phyloP scores from a whole-genome alignment of 2,113 vertebrate genomes.

The Ceyx melanurus region DNA sequence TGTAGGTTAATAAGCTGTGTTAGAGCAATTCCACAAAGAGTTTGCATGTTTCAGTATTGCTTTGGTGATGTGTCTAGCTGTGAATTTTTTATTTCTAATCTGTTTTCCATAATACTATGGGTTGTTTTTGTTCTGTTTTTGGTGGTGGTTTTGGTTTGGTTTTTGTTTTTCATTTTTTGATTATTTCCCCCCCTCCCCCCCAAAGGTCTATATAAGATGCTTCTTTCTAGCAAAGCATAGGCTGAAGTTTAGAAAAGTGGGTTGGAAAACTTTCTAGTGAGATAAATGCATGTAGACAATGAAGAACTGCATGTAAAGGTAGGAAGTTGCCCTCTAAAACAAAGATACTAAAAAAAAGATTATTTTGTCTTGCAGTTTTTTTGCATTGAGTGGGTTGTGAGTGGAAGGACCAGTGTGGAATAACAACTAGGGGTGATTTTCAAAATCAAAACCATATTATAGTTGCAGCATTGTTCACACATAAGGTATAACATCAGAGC shows the following conservation, averaged over 20 bases:
- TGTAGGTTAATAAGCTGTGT: neutral
- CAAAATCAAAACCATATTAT: no score
- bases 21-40: neutral
- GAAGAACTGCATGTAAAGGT: neutral
- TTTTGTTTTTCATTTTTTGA: no score
- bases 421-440: no score
- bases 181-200: no score
- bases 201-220: neutral
- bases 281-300: neutral
- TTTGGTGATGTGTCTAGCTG: neutral
- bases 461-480: no score
- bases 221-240: neutral
- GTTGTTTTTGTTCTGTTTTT: no score
- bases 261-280: neutral
- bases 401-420: neutral
- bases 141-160: neutral
- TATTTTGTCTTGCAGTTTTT: neutral
- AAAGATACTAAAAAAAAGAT: neutral
- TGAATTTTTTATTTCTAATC: neutral
- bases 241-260: neutral
- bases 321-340: neutral
- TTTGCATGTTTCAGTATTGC: neutral
- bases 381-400: neutral
- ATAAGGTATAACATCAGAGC: no score
- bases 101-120: neutral